Conservation (phyloP, 1,140 invertebrate genomes). For the Brachionus manjavacas region DNA sequence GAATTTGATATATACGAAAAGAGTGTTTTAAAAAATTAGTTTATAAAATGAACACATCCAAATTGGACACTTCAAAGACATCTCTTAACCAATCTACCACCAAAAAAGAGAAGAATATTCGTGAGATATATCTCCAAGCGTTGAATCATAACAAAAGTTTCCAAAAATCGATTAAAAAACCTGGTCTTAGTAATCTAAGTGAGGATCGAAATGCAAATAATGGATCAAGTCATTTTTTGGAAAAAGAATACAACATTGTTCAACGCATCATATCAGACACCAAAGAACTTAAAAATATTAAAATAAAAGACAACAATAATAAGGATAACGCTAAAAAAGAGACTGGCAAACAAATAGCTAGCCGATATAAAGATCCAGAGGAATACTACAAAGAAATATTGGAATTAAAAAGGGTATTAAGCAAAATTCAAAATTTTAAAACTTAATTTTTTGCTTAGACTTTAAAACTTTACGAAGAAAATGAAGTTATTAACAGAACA, state of each 20-base stretch:
- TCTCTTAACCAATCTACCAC: neutral
- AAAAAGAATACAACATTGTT: constrained; percentile 34
- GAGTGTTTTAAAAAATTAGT: neutral
- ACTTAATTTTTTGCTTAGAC: no score
- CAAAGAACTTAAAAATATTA: neutral
- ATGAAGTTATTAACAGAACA: constrained; percentile 23
- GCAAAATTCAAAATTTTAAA: neutral
- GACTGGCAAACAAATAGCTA: neutral
- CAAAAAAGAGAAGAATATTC: constrained; percentile 22
- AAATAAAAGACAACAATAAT: neutral
- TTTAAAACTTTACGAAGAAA: constrained; percentile 31
- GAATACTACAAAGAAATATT: constrained; percentile 27
- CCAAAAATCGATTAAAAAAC: neutral
- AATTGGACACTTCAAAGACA: constrained; percentile 6
- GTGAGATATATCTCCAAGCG: constrained; percentile 26
- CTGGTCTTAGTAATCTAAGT: neutral
- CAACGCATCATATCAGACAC: constrained; percentile 36
- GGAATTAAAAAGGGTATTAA: constrained; percentile 24
- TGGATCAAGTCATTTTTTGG: constrained; percentile 17
- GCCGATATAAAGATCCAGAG: constrained; percentile 17
- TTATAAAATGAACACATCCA: neutral
- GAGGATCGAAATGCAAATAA: neutral
- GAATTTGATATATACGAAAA: neutral
- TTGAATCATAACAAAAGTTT: neutral
- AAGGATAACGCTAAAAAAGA: neutral